Evolutionary conservation across 1,140 invertebrate species (phyloP), one percentile per base, ranked within the genome.

Genomic region (Temnothorax longispinosus): DNA sequence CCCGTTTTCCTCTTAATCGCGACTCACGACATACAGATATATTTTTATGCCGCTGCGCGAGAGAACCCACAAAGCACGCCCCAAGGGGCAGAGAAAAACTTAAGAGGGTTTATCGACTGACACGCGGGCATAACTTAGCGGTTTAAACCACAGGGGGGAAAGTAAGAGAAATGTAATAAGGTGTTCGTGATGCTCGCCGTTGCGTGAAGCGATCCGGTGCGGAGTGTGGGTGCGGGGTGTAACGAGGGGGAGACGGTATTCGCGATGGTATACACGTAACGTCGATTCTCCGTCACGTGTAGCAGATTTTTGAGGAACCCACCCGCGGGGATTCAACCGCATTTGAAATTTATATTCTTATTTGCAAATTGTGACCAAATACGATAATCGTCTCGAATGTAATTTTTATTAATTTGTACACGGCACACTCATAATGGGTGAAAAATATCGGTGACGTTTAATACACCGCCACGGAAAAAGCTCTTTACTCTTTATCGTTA

Each of bases 151-250:
- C 78, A 44, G 64, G 65, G 52, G 52, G 78, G 21, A 71, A 81
- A 58, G 35, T 81, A 54, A 71, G 78, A 58, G 78, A 81, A 81
- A 71, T 52, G 64, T 81, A 81, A 71, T 71, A 81, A 71, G 64
- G 78, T 81, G 38, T 71, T 69, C 64, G 77, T 32, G 77, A 80
- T 81, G 77, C 21, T 81, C 65, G 50, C 62, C 21, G 50, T 71
- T 44, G 78, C 78, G 50, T 41, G 64, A 71, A 81, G 64, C 52
- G 50, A 62, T 41, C 32, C 18, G 44, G 32, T 41, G 41, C 15
- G 32, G n/a, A n/a, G 38, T 58, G 44, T 67, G 32, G 47, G 47
- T 3, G 47, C 8, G 47, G 15, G 32, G n/a, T 80, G 47, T 38
- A 80, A 78, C 60, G 35, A 80, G 47, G 35, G 27, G 13, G 32